A percentile compares a stretch with the other conserved stretches of the same genome.
phyloP scores from a whole-genome alignment of 2,888 invertebrate species.

The Chymomyza caudatula region DNA sequence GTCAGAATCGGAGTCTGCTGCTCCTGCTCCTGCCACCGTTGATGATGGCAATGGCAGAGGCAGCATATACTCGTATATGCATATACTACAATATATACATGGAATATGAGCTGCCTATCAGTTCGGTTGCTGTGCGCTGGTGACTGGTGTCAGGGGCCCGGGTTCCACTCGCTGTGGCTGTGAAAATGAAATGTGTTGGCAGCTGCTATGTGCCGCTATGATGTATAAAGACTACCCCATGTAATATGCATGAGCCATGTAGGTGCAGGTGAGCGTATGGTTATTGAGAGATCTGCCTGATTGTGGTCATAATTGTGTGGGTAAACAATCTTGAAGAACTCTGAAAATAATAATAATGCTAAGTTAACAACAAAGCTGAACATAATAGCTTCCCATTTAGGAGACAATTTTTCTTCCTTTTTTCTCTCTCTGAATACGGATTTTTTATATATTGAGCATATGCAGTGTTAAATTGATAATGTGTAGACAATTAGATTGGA shows the following conservation, averaged over 20 bases:
- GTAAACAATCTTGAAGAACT: background rate
- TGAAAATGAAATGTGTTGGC: background rate
- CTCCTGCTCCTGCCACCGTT: background rate
- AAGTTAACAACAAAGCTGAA: background rate
- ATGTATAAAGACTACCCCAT: background rate
- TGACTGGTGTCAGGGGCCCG: background rate
- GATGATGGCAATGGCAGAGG: background rate
- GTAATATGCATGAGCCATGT: constrained; percentile 16
- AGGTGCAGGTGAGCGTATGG: constrained; percentile 24
- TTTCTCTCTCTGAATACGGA: background rate
- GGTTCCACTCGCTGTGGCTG: constrained; percentile 1
- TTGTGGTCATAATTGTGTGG: background rate
- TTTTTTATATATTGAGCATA: background rate
- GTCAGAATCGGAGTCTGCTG: background rate
- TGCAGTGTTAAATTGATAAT: background rate
- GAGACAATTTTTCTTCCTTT: background rate
- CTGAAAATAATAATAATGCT: background rate
- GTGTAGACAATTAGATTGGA: background rate
- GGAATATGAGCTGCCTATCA: background rate
- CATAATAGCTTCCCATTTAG: background rate
- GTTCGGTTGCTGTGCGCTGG: background rate
- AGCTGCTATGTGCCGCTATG: background rate
- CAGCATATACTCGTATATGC: background rate
- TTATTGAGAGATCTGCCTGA: constrained; percentile 21
- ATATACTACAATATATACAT: background rate